Evolutionary conservation across 2,113 vertebrate species (phyloP), one percentile per base, ranked within the genome.

Genomic region (Pogonocichla stellata): DNA sequence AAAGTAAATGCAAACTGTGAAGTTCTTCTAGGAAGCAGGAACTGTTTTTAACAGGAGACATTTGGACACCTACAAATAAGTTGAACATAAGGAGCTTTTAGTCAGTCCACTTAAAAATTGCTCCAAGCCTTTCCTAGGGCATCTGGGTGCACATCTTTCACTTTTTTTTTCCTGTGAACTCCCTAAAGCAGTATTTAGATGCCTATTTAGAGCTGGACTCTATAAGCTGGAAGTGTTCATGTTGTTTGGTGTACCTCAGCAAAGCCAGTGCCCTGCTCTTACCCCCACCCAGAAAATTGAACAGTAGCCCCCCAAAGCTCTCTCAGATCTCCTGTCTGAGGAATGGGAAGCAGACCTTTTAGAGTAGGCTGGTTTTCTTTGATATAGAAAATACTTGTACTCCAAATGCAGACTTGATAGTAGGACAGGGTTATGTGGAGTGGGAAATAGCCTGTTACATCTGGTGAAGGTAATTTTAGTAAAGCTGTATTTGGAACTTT

Each of bases 101-200:
- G 92, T 88, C 61, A 71, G 69, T 78, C 48, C 36, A 72, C 74
- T 80, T 80, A 64, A 78, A 95, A 78, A 65, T 80, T 85, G 79
- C 40, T 50, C 26, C 73, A 72, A 60, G 75, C 80, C 74, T 83
- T 72, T 87, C 34, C 79, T 54, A 75, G 24, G 80, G 79, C 86
- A 79, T 69, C 61, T 88, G 40, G 60, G 48, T 65, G 40, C 10
- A 6, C 77, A 58, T 90, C 28, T 93, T 96, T 65, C 51, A 66
- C 36, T 90, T 92, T 90, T 92, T 92, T 95, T 88, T 70, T 95
- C 90, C 42, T 9, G 17, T 90, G 64, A 96, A 38, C n/a, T 58
- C 77, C 86, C 94, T 90, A 58, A 90, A 92, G 48, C 45, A 26
- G 34, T 43, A 80, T 94, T 91, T 93, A 87, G 60, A 24, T 69